Conservation (phyloP, 2,797 vertebrate genomes). For the Pteropus rufus region DNA sequence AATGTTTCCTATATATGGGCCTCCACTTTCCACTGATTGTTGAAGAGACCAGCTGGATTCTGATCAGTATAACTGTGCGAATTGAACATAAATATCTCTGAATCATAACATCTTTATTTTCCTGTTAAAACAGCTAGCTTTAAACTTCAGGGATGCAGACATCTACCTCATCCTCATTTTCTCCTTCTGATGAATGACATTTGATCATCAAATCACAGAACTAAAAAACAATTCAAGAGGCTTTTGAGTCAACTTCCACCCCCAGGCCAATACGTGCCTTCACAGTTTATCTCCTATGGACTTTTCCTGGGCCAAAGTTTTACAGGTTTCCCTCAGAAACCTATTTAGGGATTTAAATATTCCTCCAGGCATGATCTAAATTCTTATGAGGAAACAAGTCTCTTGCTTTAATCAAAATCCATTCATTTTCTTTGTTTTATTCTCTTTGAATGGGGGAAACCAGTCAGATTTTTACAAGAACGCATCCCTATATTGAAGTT, state of each 20-base stretch:
- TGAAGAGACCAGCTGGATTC: slow-evolving; percentile 55
- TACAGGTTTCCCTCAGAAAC: background rate
- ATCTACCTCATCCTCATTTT: background rate
- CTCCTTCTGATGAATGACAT: background rate
- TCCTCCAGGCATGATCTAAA: background rate
- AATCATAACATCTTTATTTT: slow-evolving; percentile 46
- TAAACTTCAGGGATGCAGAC: background rate
- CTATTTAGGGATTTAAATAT: background rate
- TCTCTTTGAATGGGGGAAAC: background rate
- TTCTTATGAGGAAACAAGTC: background rate
- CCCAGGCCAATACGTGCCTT: too few relatives aligned
- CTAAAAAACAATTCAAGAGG: background rate
- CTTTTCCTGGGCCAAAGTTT: background rate
- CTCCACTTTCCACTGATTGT: background rate
- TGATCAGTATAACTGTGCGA: slow-evolving; percentile 3
- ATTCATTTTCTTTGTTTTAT: slow-evolving; percentile 20
- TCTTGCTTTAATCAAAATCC: background rate
- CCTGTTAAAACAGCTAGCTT: slow-evolving; percentile 6
- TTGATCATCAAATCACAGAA: background rate
- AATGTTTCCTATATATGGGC: background rate
- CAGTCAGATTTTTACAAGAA: background rate
- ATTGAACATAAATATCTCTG: slow-evolving; percentile 51
- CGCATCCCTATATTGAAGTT: background rate
- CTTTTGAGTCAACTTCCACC: background rate
- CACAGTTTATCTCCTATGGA: background rate